Base-by-base conservation (phyloP, 1,140 invertebrate species). In the Paracyclopina nana region DNA sequence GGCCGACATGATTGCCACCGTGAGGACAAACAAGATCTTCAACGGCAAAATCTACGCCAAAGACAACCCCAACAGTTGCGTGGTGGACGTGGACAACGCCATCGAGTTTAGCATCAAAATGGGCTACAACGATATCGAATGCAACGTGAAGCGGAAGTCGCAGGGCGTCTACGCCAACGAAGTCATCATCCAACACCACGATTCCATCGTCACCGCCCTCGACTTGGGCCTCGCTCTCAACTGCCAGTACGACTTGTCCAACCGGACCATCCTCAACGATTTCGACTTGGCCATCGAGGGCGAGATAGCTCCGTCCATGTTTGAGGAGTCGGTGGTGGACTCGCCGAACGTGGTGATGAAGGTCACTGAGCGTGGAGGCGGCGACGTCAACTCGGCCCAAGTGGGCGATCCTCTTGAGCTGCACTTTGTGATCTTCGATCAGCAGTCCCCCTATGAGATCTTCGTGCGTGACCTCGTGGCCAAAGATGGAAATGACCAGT, bases 401-500 rank as follows among this genome's bases (percentile, higher is more conserved):
- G 68, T 69, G 34, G 68, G 68, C 20, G 68, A 70, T 54, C 64
- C 68, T n/a, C 57, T 72, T 4, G 65, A 67, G 38, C 65, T 72
- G 4, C 59, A 64, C 43, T 72, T 72, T 52, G 62, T 68, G 50
- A 69, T 72, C 50, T 57, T 64, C 5, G 70, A 72, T 56, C 42
- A 55, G 28, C 59, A 63, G 53, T 68, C 65, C 26, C 70, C 70
- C 2, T 72, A 72, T 54, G 67, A 72, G 55, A 72, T 72, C 16
- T 71, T 72, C 57, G 70, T 72, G 3, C 61, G 70, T 6, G 70
- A 72, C 50, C 58, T 72, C 18, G 62, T 72, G 9, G 70, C 70
- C 5, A 62, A 70, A 57, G 70, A 72, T 55, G 70, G 70, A 1
- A 58, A 66, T 26, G 68, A 69, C 54, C 61, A 63, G 34, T 69